phyloP scores from a whole-genome alignment of 2,113 vertebrate species.

The Aldabrachelys gigantea region DNA sequence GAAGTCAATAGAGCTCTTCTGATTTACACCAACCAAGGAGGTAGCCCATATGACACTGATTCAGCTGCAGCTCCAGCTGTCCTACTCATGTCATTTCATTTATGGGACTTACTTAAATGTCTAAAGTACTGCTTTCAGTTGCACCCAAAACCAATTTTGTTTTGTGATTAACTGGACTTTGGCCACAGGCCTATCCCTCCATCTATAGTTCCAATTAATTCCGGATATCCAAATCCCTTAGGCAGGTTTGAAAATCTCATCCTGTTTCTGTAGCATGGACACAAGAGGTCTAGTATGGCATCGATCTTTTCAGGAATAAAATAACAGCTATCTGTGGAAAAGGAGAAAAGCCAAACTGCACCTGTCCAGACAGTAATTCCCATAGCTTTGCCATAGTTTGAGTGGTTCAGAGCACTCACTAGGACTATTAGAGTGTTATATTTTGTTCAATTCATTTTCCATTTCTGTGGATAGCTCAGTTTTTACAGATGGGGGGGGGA shows the following conservation, averaged over 20 bases:
- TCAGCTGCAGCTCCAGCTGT: not conserved
- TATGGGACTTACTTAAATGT: not conserved
- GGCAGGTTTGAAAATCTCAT: not conserved
- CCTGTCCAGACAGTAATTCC: not conserved
- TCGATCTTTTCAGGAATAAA: not conserved
- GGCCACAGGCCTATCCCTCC: not conserved
- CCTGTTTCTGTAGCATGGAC: constrained; percentile 1
- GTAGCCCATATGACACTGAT: not conserved
- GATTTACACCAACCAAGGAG: not conserved
- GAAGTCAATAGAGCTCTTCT: not conserved
- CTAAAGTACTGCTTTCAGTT: not conserved
- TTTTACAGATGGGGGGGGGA: not conserved
- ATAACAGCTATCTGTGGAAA: not conserved
- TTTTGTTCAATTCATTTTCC: not conserved
- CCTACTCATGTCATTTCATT: not conserved
- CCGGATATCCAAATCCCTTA: not conserved
- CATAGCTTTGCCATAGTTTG: not conserved
- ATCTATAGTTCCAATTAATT: not conserved
- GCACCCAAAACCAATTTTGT: not conserved
- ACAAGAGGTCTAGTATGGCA: not conserved
- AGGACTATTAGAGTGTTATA: not conserved
- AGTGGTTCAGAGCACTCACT: constrained; percentile 30
- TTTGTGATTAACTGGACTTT: not conserved
- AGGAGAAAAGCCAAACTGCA: constrained; percentile 13
- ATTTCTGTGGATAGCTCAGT: not conserved